These are phyloP conservation scores for Papilio xuthus DNA, from an alignment of 1,140 invertebrate species.

Conservation along the genomic window DNA sequence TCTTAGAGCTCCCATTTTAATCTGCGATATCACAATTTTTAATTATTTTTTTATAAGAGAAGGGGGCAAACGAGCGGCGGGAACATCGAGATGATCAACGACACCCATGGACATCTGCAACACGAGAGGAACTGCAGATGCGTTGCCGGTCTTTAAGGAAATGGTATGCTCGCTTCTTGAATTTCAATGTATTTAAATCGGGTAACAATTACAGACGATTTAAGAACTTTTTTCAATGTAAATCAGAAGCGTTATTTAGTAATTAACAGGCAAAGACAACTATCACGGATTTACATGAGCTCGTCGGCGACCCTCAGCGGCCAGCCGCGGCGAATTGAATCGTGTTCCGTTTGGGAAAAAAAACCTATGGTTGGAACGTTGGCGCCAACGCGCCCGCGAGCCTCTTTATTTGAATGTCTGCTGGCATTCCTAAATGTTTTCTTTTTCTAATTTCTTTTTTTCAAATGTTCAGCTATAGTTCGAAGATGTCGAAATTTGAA, in stretches of 20 bases:
- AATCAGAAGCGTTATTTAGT: background rate
- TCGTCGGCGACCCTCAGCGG: conserved; percentile 51
- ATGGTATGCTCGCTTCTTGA: too few species aligned
- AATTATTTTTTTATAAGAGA: too few species aligned
- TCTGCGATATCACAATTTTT: background rate
- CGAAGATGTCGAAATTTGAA: conserved; percentile 27
- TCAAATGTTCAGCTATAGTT: conserved; percentile 33
- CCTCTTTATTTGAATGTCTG: conserved; percentile 54
- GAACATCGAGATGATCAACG: too few species aligned
- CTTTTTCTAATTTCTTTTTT: conserved; percentile 18
- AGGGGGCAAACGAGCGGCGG: too few species aligned
- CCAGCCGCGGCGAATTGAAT: conserved; percentile 65
- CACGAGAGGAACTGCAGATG: too few species aligned
- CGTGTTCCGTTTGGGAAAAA: conserved; percentile 63
- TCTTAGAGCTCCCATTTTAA: background rate
- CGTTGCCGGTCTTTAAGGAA: too few species aligned
- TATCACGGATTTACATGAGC: conserved; percentile 44
- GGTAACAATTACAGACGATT: background rate
- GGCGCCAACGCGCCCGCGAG: conserved; percentile 73
- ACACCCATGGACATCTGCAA: too few species aligned
- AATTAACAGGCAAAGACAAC: conserved; percentile 35
- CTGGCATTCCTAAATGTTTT: conserved; percentile 28
- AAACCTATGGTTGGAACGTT: conserved; percentile 62
- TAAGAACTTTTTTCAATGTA: background rate
- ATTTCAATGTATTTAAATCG: too few species aligned